These are phyloP conservation scores for Schizotus pectinicornis DNA, from an alignment of 2,888 invertebrate species.

Conservation along the genomic window DNA sequence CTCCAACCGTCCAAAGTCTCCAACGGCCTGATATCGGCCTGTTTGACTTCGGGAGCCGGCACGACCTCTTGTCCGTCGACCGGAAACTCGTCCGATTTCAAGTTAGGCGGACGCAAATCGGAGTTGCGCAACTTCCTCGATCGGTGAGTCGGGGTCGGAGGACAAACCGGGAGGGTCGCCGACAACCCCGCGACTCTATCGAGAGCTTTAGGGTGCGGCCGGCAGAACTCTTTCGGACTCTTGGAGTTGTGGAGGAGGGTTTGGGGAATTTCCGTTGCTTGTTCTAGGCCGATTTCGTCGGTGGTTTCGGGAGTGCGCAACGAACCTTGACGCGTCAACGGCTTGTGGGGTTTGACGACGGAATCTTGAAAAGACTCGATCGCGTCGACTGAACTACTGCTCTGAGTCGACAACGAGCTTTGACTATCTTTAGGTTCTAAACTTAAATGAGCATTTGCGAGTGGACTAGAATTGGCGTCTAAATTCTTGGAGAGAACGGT, in stretches of 20 bases:
- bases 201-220: conserved; percentile 70
- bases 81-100: conserved; percentile 55
- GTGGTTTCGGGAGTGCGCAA: conserved; percentile 28
- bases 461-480: conserved; percentile 50
- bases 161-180: conserved; percentile 68
- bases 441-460: conserved; percentile 46
- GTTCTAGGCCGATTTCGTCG: conserved; percentile 14
- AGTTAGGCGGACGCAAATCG: conserved; percentile 58
- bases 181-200: conserved; percentile 62
- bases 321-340: conserved; percentile 71
- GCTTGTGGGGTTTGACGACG: conserved; percentile 69
- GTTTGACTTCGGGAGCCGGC: conserved; percentile 54
- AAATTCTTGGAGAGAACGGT: conserved; percentile 64
- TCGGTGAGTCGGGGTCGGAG: conserved; percentile 88
- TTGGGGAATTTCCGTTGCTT: conserved; percentile 15
- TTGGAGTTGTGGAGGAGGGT: conserved; percentile 41
- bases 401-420: conserved; percentile 51
- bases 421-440: conserved; percentile 53
- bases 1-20: conserved; percentile 47
- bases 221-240: conserved; percentile 45
- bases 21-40: conserved; percentile 55
- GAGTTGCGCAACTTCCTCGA: conserved; percentile 69
- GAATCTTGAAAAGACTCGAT: conserved; percentile 29
- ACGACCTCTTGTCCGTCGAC: conserved; percentile 53
- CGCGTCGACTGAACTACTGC: conserved; percentile 42